Percentiles rank a stretch among this genome's conserved stretches.
Conservation (phyloP, 92 coral and sea anemone species). For the Palythoa grandiflora region DNA sequence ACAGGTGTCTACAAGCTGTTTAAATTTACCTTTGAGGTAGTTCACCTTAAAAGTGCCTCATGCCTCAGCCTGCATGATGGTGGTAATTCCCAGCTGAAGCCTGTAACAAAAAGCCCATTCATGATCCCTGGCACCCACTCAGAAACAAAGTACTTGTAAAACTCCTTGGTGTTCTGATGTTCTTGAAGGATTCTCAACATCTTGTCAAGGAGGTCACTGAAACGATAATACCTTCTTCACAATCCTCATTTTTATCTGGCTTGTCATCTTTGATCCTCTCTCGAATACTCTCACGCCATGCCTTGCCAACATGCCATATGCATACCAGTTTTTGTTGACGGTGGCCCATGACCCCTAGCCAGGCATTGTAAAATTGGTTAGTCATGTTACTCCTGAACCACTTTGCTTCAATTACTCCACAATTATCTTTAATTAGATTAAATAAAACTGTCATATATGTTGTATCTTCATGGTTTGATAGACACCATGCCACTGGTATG, state of each 20-base stretch:
- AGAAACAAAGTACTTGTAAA: constrained; percentile 48
- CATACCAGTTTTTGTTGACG: constrained; percentile 45
- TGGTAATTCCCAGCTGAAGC: constrained; percentile 47
- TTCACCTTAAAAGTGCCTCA: constrained; percentile 45
- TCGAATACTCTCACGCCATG: constrained; percentile 56
- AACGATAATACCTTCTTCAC: neutral
- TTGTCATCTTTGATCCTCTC: constrained; percentile 3
- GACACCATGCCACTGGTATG: constrained; percentile 70
- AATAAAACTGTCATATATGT: constrained; percentile 53
- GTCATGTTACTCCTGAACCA: constrained; percentile 52
- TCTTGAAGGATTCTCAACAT: constrained; percentile 28
- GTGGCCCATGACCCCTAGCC: constrained; percentile 62
- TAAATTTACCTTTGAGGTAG: constrained; percentile 56
- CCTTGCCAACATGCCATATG: constrained; percentile 69
- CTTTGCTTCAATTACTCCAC: constrained; percentile 30
- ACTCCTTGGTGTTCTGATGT: constrained; percentile 9
- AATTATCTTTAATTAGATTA: constrained; percentile 43
- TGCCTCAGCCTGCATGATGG: constrained; percentile 66
- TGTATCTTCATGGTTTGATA: constrained; percentile 58
- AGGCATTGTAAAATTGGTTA: constrained; percentile 66
- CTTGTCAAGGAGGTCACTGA: neutral
- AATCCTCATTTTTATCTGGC: neutral
- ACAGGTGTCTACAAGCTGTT: constrained; percentile 60
- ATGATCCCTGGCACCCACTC: constrained; percentile 57
- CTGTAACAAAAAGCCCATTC: constrained; percentile 61